Conservation (phyloP, 2,113 vertebrate species). For the Lontra canadensis region DNA sequence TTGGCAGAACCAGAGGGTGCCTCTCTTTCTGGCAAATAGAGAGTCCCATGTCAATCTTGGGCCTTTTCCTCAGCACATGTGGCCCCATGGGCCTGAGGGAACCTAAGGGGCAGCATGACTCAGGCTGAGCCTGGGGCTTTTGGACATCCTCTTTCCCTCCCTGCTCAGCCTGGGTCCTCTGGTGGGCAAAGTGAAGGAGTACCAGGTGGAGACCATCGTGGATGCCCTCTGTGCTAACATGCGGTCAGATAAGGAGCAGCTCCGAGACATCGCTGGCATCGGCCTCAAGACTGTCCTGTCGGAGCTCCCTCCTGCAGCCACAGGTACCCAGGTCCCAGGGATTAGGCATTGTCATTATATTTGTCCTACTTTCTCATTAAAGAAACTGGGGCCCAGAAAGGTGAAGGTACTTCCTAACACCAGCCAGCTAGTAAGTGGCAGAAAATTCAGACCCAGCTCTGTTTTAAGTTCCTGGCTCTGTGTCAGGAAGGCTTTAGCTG, state of each 20-base stretch:
- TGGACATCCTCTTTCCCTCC: background rate
- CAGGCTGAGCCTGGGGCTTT: background rate
- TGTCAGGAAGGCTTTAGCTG: constrained; percentile 12
- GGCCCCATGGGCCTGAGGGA: background rate
- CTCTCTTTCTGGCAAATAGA: background rate
- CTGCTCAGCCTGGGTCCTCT: constrained; percentile 91
- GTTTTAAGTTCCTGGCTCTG: background rate
- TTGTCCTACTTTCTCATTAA: background rate
- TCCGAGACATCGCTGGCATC: constrained; percentile 96
- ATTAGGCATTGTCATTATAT: background rate
- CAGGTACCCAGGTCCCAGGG: constrained; percentile 84
- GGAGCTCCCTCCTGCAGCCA: constrained; percentile 89
- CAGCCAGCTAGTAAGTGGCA: background rate
- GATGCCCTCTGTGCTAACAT: constrained; percentile 95
- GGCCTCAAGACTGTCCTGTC: constrained; percentile 95
- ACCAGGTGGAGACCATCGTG: constrained; percentile 97
- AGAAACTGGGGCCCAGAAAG: background rate
- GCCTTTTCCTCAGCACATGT: background rate
- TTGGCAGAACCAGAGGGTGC: background rate
- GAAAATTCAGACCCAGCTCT: background rate
- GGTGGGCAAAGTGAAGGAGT: constrained; percentile 96
- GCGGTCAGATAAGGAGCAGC: constrained; percentile 95
- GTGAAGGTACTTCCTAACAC: background rate
- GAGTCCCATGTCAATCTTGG: background rate
- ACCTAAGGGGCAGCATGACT: background rate